These are phyloP conservation scores for Auanema sp. DNA, from an alignment of 2,888 invertebrate genomes.

Conservation along the genomic window DNA sequence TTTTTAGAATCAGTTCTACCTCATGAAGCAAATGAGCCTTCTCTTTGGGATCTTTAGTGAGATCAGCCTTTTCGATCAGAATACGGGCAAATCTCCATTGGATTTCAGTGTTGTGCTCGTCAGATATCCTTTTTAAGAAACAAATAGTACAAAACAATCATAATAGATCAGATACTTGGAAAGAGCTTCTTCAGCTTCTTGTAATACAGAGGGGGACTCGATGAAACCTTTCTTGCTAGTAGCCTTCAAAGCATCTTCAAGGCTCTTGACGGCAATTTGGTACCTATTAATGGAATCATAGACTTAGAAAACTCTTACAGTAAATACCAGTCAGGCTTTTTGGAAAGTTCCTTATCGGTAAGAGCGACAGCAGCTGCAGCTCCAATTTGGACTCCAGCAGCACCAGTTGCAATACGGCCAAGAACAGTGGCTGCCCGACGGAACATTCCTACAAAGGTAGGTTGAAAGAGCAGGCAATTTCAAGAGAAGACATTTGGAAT, in stretches of 20 bases:
- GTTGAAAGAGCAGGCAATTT: too few relatives aligned
- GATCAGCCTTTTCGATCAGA: constrained; percentile 45
- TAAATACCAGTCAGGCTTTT: constrained; percentile 49
- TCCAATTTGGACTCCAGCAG: constrained; percentile 38
- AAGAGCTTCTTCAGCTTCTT: constrained; percentile 41
- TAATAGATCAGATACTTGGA: constrained; percentile 18
- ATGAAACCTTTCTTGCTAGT: constrained; percentile 44
- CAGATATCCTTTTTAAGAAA: constrained; percentile 35
- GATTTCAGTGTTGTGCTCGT: constrained; percentile 49
- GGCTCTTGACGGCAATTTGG: constrained; percentile 38
- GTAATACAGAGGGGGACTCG: constrained; percentile 34
- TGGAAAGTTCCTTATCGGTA: constrained; percentile 47
- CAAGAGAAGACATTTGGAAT: too few relatives aligned
- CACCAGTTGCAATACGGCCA: constrained; percentile 35
- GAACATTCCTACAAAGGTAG: constrained; percentile 36
- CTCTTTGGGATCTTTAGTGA: constrained; percentile 32
- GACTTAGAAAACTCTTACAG: neutral
- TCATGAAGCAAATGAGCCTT: constrained; percentile 37
- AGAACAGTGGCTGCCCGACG: constrained; percentile 34
- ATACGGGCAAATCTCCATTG: constrained; percentile 51
- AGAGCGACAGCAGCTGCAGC: constrained; percentile 45
- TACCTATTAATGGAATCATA: constrained; percentile 28
- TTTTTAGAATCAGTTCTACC: constrained; percentile 4
- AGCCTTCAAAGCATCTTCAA: constrained; percentile 46
- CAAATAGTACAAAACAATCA: constrained; percentile 3